Evolutionary conservation across 2,888 invertebrate species (phyloP), one percentile per base, ranked within the genome.

Genomic region (Tenthredo mesomela): DNA sequence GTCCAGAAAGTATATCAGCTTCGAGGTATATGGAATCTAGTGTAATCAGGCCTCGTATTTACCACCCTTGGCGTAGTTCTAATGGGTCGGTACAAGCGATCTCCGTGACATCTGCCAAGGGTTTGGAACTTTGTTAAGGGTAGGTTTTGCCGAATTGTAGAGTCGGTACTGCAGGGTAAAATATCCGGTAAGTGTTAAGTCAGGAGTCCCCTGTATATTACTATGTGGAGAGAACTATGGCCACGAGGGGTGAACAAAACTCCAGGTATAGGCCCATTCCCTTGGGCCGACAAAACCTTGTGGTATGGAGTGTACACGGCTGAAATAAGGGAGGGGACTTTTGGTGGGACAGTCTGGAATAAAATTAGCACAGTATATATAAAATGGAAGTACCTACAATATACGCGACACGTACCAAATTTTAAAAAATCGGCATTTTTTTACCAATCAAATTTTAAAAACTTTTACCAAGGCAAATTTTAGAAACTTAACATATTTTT

Each of bases 101-200:
- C 47, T 47, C 82, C 70, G 67, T 82, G 70, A 47, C 82, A 82
- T 82, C 82, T 82, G 82, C 82, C 50, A 67, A 67, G 82, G 82
- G 82, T 70, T 82, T 29, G 58, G 61, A 58, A 40, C 80, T 58
- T 82, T 67, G 82, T 82, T 70, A 82, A 82, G 82, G 70, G 82
- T 82, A 40, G 82, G 43, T 70, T 73, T n/a, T 37, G 43, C 71
- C n/a, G 43, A 50, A 43, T 43, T 40, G 82, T 61, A 29, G 25
- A 12, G 82, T 82, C 82, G 82, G 82, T 82, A 82, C 25, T 82
- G 82, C 82, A 82, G 82, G 47, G 37, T 67, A 50, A 82, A 82
- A 70, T 82, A 82, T 82, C 82, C 82, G 65, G 67, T 82, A 43
- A 82, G 82, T 70, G 82, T 70, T 70, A 58, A 82, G 67, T 82